Evolutionary conservation across 2,888 invertebrate species (phyloP).

Genomic region (Drosophila kambysellisi): DNA sequence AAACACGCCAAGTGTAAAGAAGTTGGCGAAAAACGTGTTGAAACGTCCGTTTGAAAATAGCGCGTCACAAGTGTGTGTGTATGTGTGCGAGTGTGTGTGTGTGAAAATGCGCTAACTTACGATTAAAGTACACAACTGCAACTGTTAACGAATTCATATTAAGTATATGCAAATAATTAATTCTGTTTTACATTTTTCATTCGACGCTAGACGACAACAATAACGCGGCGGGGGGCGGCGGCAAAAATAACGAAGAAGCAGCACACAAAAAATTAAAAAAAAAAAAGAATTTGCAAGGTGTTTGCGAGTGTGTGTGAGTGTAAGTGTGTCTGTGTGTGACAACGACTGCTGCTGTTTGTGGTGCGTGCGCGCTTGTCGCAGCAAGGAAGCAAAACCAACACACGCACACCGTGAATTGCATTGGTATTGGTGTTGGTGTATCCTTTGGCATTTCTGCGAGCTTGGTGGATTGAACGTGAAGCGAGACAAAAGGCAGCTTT

Average conservation of each 20-base stretch:
- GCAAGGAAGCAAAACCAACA: constrained; percentile 69
- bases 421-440: constrained; percentile 62
- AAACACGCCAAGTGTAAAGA: constrained; percentile 2
- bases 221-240: constrained; percentile 58
- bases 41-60: constrained; percentile 63
- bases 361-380: constrained; percentile 78
- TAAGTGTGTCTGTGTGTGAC: constrained; percentile 58
- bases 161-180: constrained; percentile 36
- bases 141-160: constrained; percentile 40
- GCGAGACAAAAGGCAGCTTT: constrained; percentile 51
- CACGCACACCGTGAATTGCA: constrained; percentile 33
- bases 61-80: constrained; percentile 65
- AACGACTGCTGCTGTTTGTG: constrained; percentile 62
- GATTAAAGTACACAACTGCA: constrained; percentile 51
- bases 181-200: constrained; percentile 41
- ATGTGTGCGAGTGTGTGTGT: constrained; percentile 16
- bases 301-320: constrained; percentile 51
- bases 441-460: constrained; percentile 72
- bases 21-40: constrained; percentile 33
- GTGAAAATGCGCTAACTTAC: constrained; percentile 64
- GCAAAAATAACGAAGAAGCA: constrained; percentile 64
- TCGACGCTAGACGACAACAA: constrained; percentile 36
- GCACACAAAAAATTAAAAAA: constrained; percentile 34
- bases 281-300: constrained; percentile 75
- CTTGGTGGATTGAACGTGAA: constrained; percentile 55